Evolutionary conservation across 2,888 invertebrate species (phyloP), one percentile per base, ranked within the genome.

Genomic region (Drosophila picticornis): DNA sequence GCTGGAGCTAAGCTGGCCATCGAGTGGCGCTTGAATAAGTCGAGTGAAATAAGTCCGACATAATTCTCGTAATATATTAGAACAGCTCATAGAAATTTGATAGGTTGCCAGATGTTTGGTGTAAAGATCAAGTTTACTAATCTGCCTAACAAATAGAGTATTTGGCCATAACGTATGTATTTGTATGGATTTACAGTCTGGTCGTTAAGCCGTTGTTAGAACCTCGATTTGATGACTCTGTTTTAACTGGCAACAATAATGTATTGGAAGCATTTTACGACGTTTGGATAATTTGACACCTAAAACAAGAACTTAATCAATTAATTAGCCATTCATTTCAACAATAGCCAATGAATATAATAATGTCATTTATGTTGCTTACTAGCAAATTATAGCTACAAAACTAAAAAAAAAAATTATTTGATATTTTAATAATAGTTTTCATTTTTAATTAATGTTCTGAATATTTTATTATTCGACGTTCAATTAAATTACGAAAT

Each of bases 61-160:
- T 53, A 58, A 61, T 72, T 53, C 43, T 31, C 55, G 55, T 31
- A 32, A 73, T 31, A 50, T 40, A 62, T 13, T 22, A 53, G 9
- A 31, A 9, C 9, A 64, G 22, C 63, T 27, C 13, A 6, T 22
- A 27, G 16, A 27, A 38, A 16, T 22, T 60, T 11, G 11, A 11
- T 56, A 13, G 25, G 36, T 13, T 38, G 36, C 53, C 64, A 29
- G 25, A 13, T 31, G 52, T 6, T 38, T 51, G 38, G 16, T 16
- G 2, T 19, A 22, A 60, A 38, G 2, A 43, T 9, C 4, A 2
- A 32, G 29, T 27, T 36, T 11, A 4, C 19, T 59, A 34, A 32
- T 25, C 6, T 31, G 22, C 10, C 13, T 3, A 50, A 16, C 22
- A 16, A 36, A 51, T 52, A 29, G 16, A 2, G 19, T 6, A 27